phyloP scores from a whole-genome alignment of 2,888 invertebrate species.

The Thymelicus acteon region DNA sequence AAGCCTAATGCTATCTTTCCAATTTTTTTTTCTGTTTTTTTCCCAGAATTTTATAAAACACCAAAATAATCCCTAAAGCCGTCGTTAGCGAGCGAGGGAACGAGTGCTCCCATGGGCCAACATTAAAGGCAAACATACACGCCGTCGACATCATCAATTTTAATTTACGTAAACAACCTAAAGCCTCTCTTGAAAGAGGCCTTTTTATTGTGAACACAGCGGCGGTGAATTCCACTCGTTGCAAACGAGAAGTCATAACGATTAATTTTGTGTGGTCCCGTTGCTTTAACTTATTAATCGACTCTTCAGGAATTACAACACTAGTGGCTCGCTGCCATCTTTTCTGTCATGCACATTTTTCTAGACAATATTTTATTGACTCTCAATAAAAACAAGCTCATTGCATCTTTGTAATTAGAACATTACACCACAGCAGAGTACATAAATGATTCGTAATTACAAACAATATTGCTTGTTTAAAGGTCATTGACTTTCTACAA shows the following conservation, averaged over 20 bases:
- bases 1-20: too few species aligned
- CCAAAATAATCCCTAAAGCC: conserved; percentile 1
- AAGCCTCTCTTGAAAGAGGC: conserved; percentile 12
- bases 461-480: too few species aligned
- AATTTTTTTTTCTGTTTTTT: background rate
- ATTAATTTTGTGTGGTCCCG: background rate
- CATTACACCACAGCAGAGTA: too few species aligned
- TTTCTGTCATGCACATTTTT: too few species aligned
- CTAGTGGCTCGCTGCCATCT: too few species aligned
- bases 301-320: too few species aligned
- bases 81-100: conserved; percentile 1
- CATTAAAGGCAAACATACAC: background rate
- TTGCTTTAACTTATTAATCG: too few species aligned
- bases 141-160: conserved; percentile 7
- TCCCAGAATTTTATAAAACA: background rate
- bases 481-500: too few species aligned
- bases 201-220: background rate
- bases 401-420: too few species aligned
- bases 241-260: background rate
- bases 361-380: too few species aligned
- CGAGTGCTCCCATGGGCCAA: background rate
- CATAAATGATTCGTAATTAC: too few species aligned
- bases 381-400: too few species aligned
- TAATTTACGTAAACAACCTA: conserved; percentile 6
- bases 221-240: background rate